A percentile compares a stretch with the other conserved stretches of the same genome.
phyloP scores from a whole-genome alignment of 2,797 vertebrate species.

The Eulemur rubriventer region DNA sequence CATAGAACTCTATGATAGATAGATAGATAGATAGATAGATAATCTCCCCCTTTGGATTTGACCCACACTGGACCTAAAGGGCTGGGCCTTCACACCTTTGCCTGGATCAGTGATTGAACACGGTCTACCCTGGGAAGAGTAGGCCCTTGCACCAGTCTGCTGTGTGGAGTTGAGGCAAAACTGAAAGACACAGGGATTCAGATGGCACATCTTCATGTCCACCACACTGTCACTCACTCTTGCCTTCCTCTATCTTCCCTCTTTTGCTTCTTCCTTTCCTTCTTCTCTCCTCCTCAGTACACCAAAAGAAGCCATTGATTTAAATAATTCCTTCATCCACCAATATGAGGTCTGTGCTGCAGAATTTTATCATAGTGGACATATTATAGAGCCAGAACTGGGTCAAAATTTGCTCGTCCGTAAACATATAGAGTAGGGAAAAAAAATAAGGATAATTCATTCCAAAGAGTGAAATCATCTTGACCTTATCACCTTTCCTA shows the following conservation, averaged over 20 bases:
- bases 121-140: neutral
- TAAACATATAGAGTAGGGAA: neutral
- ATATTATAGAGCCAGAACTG: neutral
- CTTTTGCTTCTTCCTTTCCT: neutral
- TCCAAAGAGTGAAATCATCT: neutral
- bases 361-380: neutral
- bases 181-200: neutral
- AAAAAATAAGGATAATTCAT: neutral
- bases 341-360: neutral
- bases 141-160: neutral
- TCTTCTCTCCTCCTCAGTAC: neutral
- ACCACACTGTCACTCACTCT: too few species aligned
- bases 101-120: neutral
- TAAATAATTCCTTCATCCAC: neutral
- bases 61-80: neutral
- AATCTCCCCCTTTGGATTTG: neutral
- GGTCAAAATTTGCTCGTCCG: neutral
- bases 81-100: neutral
- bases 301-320: neutral
- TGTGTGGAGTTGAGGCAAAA: neutral
- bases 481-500: neutral
- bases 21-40: too few species aligned
- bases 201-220: neutral
- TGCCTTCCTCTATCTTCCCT: neutral
- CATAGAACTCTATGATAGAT: too few species aligned